Conservation (phyloP, 2,888 invertebrate species). For the Unio delphinus region DNA sequence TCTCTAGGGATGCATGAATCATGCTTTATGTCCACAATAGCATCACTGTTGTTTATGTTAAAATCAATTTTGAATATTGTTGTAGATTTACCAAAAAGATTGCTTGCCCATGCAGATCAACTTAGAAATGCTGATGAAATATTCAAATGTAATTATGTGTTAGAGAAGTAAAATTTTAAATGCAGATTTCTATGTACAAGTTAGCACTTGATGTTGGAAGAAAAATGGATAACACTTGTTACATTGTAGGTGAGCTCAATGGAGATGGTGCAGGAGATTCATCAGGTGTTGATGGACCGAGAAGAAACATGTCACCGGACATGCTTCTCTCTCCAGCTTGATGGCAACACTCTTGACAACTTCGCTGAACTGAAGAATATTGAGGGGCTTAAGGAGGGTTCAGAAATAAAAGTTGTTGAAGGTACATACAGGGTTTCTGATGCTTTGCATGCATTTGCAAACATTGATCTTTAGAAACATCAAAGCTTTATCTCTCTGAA, state of each 20-base stretch:
- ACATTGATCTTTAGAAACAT: background rate
- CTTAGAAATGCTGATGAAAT: no score
- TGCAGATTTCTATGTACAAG: background rate
- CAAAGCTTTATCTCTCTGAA: background rate
- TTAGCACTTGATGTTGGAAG: background rate
- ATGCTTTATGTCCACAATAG: no score
- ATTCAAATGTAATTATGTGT: background rate
- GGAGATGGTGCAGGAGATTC: slow-evolving; percentile 96
- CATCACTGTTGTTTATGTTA: no score
- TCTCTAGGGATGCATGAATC: no score
- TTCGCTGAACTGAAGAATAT: slow-evolving; percentile 98
- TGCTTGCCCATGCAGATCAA: no score
- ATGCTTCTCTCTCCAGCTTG: slow-evolving; percentile 96
- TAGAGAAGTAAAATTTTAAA: background rate
- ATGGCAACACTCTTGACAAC: slow-evolving; percentile 91
- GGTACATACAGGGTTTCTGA: slow-evolving; percentile 54
- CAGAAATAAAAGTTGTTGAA: slow-evolving; percentile 86
- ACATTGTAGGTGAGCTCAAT: slow-evolving; percentile 87
- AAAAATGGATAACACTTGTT: no score
- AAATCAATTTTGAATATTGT: no score
- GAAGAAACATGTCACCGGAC: slow-evolving; percentile 99
- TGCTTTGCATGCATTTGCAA: no score
- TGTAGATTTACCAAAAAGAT: no score
- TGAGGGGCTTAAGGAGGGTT: slow-evolving; percentile 94
- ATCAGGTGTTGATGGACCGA: slow-evolving; percentile 97